These are phyloP conservation scores for Acanthosepion pharaonis DNA, from an alignment of 2,888 invertebrate species.

Conservation along the genomic window DNA sequence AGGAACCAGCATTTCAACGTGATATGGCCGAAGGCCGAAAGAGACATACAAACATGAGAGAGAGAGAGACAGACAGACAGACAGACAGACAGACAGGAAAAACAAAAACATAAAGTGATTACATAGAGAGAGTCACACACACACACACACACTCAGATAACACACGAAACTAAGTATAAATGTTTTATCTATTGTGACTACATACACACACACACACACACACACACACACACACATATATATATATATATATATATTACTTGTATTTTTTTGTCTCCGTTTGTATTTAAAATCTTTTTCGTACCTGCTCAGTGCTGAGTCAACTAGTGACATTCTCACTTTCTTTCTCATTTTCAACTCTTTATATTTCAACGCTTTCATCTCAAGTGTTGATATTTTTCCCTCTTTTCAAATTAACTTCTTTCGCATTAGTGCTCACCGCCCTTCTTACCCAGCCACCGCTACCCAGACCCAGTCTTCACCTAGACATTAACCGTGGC, in stretches of 20 bases:
- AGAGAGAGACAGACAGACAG: no score
- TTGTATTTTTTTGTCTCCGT: neutral
- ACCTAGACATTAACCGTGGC: neutral
- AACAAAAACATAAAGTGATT: no score
- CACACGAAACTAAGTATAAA: no score
- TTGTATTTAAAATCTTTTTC: neutral
- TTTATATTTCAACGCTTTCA: neutral
- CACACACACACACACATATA: no score
- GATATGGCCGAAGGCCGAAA: no score
- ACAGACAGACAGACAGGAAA: no score
- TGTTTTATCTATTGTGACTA: no score
- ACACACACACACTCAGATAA: no score
- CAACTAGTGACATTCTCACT: neutral
- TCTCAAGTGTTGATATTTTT: neutral
- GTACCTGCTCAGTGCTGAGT: slow-evolving; percentile 8
- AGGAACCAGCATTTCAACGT: no score
- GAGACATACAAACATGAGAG: no score
- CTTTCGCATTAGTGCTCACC: neutral
- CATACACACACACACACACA: no score
- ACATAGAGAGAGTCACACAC: no score
- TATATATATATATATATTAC: neutral
- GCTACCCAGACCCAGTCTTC: neutral
- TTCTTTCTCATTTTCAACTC: neutral
- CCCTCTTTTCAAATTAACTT: slow-evolving; percentile 7
- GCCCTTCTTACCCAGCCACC: neutral